Percentiles rank a stretch among this genome's conserved stretches.
phyloP scores from a whole-genome alignment of 2,113 vertebrate genomes.

The Cranoglanis bouderius region DNA sequence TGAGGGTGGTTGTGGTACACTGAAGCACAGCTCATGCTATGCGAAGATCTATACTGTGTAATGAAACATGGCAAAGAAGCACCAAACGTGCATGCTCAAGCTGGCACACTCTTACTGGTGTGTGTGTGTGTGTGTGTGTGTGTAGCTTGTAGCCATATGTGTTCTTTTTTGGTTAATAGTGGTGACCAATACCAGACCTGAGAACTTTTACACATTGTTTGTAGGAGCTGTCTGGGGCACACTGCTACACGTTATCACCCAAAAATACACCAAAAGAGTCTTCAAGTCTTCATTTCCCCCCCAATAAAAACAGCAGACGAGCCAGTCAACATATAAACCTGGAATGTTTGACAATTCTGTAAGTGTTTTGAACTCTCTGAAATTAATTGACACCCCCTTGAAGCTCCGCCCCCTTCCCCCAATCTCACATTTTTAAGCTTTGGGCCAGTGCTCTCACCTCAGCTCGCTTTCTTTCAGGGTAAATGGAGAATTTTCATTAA shows the following conservation, averaged over 20 bases:
- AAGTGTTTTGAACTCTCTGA: too few species aligned
- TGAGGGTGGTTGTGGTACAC: background rate
- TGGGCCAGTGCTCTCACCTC: too few species aligned
- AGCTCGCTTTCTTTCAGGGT: too few species aligned
- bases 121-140: background rate
- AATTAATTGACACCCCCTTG: too few species aligned
- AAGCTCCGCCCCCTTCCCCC: too few species aligned
- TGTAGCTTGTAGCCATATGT: background rate
- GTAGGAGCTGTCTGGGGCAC: background rate
- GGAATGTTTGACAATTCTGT: background rate
- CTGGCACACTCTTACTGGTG: background rate
- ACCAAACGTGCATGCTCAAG: background rate
- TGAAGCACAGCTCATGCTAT: background rate
- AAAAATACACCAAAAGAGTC: background rate
- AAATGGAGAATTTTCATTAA: background rate
- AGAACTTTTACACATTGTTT: background rate
- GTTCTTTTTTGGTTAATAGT: background rate
- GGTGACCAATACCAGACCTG: background rate
- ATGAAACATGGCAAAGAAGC: background rate
- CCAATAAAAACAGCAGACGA: background rate
- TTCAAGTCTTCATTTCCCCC: background rate
- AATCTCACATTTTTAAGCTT: too few species aligned
- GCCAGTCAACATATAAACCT: background rate
- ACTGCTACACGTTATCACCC: background rate
- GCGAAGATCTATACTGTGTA: conserved; percentile 12